Base-by-base conservation (phyloP, 2,888 invertebrate genomes). In the Mesodorylaimus sp. region DNA sequence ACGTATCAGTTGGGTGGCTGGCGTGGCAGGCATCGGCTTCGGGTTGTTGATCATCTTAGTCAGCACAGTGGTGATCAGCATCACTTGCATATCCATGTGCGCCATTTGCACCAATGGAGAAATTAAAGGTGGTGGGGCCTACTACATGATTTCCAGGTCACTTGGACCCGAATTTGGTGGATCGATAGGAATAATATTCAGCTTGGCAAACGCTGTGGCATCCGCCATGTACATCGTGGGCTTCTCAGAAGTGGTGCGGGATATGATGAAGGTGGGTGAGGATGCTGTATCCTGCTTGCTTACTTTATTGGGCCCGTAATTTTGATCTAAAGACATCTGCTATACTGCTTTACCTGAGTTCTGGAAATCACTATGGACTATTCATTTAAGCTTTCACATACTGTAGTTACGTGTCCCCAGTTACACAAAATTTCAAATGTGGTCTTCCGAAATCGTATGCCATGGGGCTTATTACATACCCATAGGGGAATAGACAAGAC, bases 51-150 rank as follows among this genome's bases (percentile, higher is more conserved):
- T 48, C 19, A 32, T 48, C 5, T 27, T 48, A n/a, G 5, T 66
- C 19, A 61, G 62, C 3, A 56, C 64, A 1, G 23, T 60, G 16
- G 72, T 74, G 37, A 73, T 93, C 50, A 78, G 80, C 49, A 83
- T 95, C 62, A 95, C 93, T 7, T 79, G 91, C 3, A 73, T 95
- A 55, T 91, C 91, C 52, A 93, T 93, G 84, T 88, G 89, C 1
- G 93, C 93, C 52, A 93, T 95, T 66, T 87, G 89, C 69, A 95
- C 95, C 56, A 97, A 95, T 72, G 95, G 95, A 51, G 88, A 91
- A 73, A 88, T 95, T 50, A 88, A 87, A 77, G 91, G 91, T 75
- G 93, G 93, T 60, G 95, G 95, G 28, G 86, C 93, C 48, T 95
- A 95, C 70, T 97, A 87, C 71, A 86, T 97, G 64, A 91, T 95